phyloP scores from a whole-genome alignment of 2,888 invertebrate genomes.

The Lordiphosa fenestrarum region DNA sequence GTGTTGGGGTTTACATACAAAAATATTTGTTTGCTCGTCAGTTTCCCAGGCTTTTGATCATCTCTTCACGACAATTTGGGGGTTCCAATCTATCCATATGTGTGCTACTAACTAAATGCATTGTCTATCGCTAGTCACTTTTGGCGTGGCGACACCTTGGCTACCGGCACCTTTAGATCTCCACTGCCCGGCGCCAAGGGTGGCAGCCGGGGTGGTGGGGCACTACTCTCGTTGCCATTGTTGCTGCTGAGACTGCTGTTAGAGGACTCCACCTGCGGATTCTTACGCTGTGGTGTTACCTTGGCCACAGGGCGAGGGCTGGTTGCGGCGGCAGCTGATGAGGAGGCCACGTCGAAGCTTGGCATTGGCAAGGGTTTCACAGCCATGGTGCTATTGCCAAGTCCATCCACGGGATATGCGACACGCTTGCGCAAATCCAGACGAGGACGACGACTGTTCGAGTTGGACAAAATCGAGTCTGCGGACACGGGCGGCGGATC shows the following conservation, averaged over 20 bases:
- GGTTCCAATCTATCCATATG: too few relatives aligned
- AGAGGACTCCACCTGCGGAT: constrained; percentile 19
- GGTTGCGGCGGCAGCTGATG: constrained; percentile 11
- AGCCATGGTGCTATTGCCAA: constrained; percentile 7
- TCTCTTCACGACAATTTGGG: too few relatives aligned
- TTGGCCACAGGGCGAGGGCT: constrained; percentile 35
- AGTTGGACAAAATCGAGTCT: constrained; percentile 36
- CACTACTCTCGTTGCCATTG: constrained; percentile 10
- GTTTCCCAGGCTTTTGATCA: too few relatives aligned
- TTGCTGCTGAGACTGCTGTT: constrained; percentile 53
- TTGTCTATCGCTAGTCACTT: constrained; percentile 19
- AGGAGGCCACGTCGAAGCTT: constrained; percentile 36
- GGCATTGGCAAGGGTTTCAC: constrained; percentile 15
- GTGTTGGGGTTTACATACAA: too few relatives aligned
- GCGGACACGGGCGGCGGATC: constrained; percentile 76
- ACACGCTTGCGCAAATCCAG: constrained; percentile 78
- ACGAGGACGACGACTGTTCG: constrained; percentile 67
- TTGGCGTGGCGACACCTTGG: constrained; percentile 26
- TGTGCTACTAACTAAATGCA: too few relatives aligned
- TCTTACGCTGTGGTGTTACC: constrained; percentile 34
- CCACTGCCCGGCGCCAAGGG: constrained; percentile 28
- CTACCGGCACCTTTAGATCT: constrained; percentile 31
- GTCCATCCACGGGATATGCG: constrained; percentile 74
- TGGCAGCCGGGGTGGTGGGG: constrained; percentile 15
- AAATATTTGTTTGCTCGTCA: too few relatives aligned